Evolutionary conservation across 2,797 vertebrate species (phyloP), one percentile per base, ranked within the genome.

Genomic region (Megalops cyprinoides): DNA sequence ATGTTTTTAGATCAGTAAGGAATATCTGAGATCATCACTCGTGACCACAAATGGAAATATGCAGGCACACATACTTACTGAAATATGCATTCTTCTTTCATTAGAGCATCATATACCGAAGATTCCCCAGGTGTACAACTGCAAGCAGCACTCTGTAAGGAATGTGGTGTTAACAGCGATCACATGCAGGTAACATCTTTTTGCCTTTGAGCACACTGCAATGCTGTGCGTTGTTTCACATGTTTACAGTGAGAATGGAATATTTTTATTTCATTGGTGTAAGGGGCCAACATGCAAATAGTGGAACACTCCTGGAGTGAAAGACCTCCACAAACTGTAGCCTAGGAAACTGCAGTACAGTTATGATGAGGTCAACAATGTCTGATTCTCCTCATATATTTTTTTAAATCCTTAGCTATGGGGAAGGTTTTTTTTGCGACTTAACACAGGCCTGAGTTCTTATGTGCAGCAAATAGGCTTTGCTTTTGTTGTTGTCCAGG

Each of bases 151-250:
- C 93, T 92, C 86, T 93, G 94, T 89, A 94, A 97, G 89, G 96
- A 96, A 94, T 97, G 96, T 94, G 95, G 96, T 92, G 96, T 94
- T 95, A 95, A 96, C 94, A 95, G 93, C 95, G 96, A 94, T 94
- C 96, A 95, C 96, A 97, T 98, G 97, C 96, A 98, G 97, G 98
- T 99, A 92, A 89, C 44, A 8, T 51, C 44, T 31, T 80, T 56
- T 58, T 58, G 23, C 15, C 15, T 56, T 31, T 73, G 12, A 48
- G 25, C 28, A 74, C 71, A 28, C 49, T 48, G 23, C 73, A 74
- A n/a, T 77, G 3, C 34, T 37, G 28, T 39, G 55, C 15, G 28
- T 44, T 28, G 12, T 28, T 25, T 31, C 73, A 75, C 23, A 51
- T 25, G 10, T 75, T 53, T 75, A 44, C 48, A 51, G 37, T 4